phyloP scores from a whole-genome alignment of 2,797 vertebrate genomes.

The Coreius guichenoti region DNA sequence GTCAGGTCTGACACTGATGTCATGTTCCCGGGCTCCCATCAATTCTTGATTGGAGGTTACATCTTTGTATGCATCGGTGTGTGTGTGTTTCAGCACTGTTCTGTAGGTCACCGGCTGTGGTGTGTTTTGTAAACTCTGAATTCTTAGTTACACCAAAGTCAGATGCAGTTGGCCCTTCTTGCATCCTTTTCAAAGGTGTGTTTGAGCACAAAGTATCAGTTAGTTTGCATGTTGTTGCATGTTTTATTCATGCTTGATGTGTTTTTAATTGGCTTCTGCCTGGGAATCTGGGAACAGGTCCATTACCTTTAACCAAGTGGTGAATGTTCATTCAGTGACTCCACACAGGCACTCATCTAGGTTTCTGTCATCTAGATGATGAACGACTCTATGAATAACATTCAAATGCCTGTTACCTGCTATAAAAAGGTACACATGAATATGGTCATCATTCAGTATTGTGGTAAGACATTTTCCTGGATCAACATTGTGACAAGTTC shows the following conservation, averaged over 20 bases:
- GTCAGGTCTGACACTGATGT: constrained; percentile 49
- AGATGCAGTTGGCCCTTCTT: neutral
- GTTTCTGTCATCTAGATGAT: constrained; percentile 17
- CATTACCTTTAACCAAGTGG: constrained; percentile 22
- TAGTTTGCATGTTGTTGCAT: neutral
- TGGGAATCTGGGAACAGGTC: constrained; percentile 23
- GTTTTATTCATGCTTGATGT: constrained; percentile 17
- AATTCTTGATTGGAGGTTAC: constrained; percentile 56
- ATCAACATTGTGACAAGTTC: neutral
- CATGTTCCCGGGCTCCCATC: constrained; percentile 45
- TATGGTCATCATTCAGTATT: neutral
- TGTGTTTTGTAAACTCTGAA: constrained; percentile 3
- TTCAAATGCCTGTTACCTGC: neutral
- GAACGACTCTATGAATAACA: neutral
- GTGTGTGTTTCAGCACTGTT: neutral
- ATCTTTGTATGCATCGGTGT: neutral
- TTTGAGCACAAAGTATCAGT: neutral
- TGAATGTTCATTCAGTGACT: constrained; percentile 18
- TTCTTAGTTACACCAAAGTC: constrained; percentile 26
- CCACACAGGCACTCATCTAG: constrained; percentile 1
- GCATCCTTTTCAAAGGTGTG: neutral
- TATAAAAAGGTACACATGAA: neutral
- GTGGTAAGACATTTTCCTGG: neutral
- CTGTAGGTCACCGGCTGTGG: neutral
- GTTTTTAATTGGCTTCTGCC: neutral